These are phyloP conservation scores for Henricia sp. DNA, from an alignment of 53 echinoderm and acorn worm species.

Conservation along the genomic window DNA sequence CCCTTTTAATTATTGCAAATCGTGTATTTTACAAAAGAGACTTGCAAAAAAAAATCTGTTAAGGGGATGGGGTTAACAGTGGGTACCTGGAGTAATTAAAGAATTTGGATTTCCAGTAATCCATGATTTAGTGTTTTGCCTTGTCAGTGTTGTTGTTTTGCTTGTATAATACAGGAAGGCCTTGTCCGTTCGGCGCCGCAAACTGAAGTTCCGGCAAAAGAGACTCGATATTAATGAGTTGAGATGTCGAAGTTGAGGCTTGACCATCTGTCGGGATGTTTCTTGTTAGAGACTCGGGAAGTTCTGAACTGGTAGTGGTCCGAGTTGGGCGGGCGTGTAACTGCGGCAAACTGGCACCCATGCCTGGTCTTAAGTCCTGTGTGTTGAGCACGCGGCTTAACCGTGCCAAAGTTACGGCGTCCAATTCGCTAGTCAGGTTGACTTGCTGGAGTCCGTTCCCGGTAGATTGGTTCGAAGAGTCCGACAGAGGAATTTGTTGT, in stretches of 20 bases:
- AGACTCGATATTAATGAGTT: constrained; percentile 48
- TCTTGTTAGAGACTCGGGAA: constrained; percentile 30
- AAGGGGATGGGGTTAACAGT: no score
- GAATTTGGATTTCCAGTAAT: no score
- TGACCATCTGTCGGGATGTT: constrained; percentile 11
- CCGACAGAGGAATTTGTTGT: constrained; percentile 40
- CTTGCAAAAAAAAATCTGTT: no score
- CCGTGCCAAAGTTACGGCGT: constrained; percentile 31
- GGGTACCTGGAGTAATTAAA: no score
- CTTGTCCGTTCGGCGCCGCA: constrained; percentile 18
- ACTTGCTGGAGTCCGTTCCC: constrained; percentile 56
- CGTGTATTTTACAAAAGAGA: no score
- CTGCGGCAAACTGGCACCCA: constrained; percentile 34
- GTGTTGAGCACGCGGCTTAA: constrained; percentile 39
- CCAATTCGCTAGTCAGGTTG: constrained; percentile 42
- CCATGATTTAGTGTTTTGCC: background rate
- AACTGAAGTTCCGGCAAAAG: constrained; percentile 33
- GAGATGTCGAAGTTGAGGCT: constrained; percentile 24
- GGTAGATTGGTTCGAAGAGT: constrained; percentile 14
- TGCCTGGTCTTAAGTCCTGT: constrained; percentile 34
- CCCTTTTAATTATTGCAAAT: no score
- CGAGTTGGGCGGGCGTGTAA: constrained; percentile 17
- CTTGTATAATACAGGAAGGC: constrained; percentile 29
- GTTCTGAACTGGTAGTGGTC: constrained; percentile 30
- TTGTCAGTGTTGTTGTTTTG: background rate